Base-by-base conservation (phyloP, 2,888 invertebrate species). In the Polietes domitor region DNA sequence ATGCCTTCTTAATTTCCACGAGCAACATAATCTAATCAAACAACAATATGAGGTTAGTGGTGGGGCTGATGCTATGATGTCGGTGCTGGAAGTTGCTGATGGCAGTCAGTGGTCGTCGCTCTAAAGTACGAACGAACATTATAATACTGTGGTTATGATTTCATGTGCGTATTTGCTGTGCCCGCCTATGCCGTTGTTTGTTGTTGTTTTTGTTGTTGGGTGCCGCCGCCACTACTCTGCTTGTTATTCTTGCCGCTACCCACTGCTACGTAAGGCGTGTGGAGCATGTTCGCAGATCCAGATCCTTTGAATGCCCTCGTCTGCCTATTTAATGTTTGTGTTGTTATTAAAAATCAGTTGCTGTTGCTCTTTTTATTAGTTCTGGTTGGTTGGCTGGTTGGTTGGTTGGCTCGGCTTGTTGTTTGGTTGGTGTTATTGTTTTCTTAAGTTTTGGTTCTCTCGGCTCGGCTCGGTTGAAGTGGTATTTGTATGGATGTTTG, bases 11-110 rank as follows among this genome's bases (percentile, higher is more conserved):
- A 24, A 17, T 26, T 21, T 55, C 12, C 55, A 24, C 3, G 12
- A 76, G 68, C 61, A 76, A 75, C 86, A 85, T 41, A 61, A 77
- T 72, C 58, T 71, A 58, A 55, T 73, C 65, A 28, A 58, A 73
- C 2, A 73, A 76, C n/a, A 43, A 21, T 47, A 43, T 19, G 24
- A 43, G 26, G 43, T 21, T 6, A 32, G 4, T 6, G 2, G 43
- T 26, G 58, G 70, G 28, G 21, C 2, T 21, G 58, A 9, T 37
- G 37, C 32, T 32, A n/a, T n/a, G n/a, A n/a, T n/a, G n/a, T n/a
- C 17, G 50, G 50, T 50, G n/a, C 21, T 61, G 65, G 65, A 37
- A 21, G 17, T 12, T 15, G 17, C 2, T 63, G 2, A 21, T 21
- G 37, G 32, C 32, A 28, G 17, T 63, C n/a, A 12, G 15, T 63